Evolutionary conservation across 2,797 vertebrate species (phyloP), one percentile per base, ranked within the genome.

Genomic region (Rachycentron canadum): DNA sequence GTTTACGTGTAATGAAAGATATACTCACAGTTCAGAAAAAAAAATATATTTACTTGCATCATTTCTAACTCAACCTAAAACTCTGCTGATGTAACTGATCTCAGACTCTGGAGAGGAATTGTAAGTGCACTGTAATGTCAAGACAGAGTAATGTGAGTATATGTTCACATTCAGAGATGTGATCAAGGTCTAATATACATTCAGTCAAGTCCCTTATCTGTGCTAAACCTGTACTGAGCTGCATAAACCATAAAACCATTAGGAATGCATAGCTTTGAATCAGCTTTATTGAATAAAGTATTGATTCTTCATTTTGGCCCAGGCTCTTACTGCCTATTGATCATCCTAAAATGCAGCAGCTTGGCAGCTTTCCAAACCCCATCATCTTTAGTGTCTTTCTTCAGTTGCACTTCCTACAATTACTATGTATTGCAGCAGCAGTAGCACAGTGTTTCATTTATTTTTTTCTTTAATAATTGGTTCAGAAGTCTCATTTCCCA

Each of bases 321-420:
- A 28, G 21, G 21, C 68, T 53, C 64, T 68, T 36, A 16, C 68
- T 43, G 30, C 10, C 21, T 56, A 79, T 73, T 65, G 53, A 85
- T 84, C 73, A 70, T 82, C n/a, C 23, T 73, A 66, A 81, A 83
- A 76, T 34, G 19, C n/a, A 17, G 58, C n/a, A 69, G 55, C 19
- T 64, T 71, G 81, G 79, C 81, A 3, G 1, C 43, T 26, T 26
- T 84, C 82, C 83, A 32, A 69, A 23, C 21, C 28, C 14, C 19
- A 61, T 76, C 21, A 59, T 67, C 56, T 57, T 69, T 43, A 69
- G 47, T 53, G 49, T 68, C 52, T 47, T 57, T 43, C 41, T 70
- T 56, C 21, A 32, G 12, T 4, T 60, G 14, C 58, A 57, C 69
- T 45, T 75, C 36, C 45, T 56, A 78, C 19, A 28, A 36, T 63